Conservation (phyloP, 2,113 vertebrate species). For the Ptilorrhoa leucosticta region DNA sequence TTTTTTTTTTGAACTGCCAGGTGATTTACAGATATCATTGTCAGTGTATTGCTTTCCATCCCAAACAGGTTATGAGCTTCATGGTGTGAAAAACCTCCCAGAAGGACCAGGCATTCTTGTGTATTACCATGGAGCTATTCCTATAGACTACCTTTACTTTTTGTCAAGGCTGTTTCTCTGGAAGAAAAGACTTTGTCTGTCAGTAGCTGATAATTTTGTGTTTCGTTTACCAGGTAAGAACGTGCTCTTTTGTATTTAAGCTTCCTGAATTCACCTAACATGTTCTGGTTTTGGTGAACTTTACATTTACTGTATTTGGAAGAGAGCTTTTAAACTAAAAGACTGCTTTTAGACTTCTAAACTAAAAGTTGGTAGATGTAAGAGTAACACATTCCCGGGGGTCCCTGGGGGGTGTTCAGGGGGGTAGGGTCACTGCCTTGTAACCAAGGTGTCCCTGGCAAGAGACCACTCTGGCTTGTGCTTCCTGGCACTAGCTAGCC, state of each 20-base stretch:
- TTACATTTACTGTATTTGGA: background rate
- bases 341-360: background rate
- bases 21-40: background rate
- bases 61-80: conserved; percentile 76
- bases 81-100: conserved; percentile 75
- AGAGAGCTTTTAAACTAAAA: background rate
- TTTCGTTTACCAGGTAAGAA: conserved; percentile 78
- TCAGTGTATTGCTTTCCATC: conserved; percentile 25
- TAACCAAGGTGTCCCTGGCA: too few species aligned
- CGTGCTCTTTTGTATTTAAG: background rate
- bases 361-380: background rate
- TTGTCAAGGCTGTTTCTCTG: conserved; percentile 86
- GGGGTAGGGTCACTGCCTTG: too few species aligned
- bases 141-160: conserved; percentile 94
- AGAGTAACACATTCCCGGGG: too few species aligned
- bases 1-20: background rate
- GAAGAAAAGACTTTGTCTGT: conserved; percentile 88
- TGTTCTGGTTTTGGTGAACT: background rate
- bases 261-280: background rate
- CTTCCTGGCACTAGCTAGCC: too few species aligned
- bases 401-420: too few species aligned
- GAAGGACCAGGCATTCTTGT: conserved; percentile 89
- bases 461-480: too few species aligned
- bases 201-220: conserved; percentile 90
- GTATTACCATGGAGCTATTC: conserved; percentile 95